Base-by-base conservation (phyloP, 37 sponge, comb jelly and placozoan species). In the Dysidea cf. avara region DNA sequence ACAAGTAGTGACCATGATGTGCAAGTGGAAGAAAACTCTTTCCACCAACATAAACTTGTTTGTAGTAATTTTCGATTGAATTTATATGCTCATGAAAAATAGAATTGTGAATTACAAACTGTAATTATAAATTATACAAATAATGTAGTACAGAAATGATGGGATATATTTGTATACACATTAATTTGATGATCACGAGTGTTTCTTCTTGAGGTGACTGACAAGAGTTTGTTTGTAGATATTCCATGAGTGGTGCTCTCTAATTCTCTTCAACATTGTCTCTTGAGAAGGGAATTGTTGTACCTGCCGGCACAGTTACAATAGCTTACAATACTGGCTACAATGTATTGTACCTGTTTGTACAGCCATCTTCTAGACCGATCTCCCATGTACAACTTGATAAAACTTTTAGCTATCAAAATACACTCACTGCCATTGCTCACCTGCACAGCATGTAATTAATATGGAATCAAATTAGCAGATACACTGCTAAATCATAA, bases 371-470 rank as follows among this genome's bases (percentile, higher is more conserved):
- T 25, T 39, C 31, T 39, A 2, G 69, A 35, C 17, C 20, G 13
- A 36, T 69, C 78, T 0, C 40, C 67, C 31, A 78, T 63, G 67
- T 85, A 71, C 0, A 21, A 34, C 22, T 21, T 7, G 17, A 85
- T 64, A 48, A 85, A 85, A 18, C 18, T 49, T 29, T 85, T 85
- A 31, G 79, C 64, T 39, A 85, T 43, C 79, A 76, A 34, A 7
- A 85, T 64, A 32, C 64, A 56, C 36, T 85, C 85, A 48, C 68
- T 72, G 53, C 85, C 85, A 85, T 85, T 85, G 60, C 85, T 85
- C 24, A 85, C 68, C 85, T 85, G 54, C 5, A 29, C 0, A 49
- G 13, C 31, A 40, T 14, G 52, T 18, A 63, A 5, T 9, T 29
- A 29, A 63, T 7, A 20, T 63, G 5, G n/a, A n/a, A n/a, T n/a